phyloP scores from a whole-genome alignment of 1,140 invertebrate species.

The Solen grandis region DNA sequence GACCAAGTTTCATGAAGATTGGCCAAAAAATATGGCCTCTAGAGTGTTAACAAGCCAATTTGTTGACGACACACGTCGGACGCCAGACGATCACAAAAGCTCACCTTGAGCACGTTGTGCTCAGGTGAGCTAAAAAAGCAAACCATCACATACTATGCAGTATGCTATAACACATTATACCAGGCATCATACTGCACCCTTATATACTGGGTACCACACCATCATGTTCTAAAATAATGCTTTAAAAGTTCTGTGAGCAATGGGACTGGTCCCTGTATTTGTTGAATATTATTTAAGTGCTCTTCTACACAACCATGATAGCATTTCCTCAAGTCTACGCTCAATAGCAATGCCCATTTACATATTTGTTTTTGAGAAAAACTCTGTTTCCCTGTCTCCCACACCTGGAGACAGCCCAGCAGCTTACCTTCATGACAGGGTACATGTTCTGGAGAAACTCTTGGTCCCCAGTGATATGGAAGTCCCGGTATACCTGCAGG shows the following conservation, averaged over 20 bases:
- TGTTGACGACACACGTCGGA: no score
- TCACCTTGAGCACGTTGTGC: not conserved
- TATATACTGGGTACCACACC: not conserved
- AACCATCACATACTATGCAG: not conserved
- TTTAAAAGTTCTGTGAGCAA: no score
- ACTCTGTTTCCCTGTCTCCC: no score
- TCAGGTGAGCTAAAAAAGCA: not conserved
- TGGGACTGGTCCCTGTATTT: no score
- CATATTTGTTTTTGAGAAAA: no score
- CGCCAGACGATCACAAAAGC: not conserved
- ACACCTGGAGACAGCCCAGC: not conserved
- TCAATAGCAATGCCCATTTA: not conserved
- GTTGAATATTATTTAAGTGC: no score
- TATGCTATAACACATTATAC: not conserved
- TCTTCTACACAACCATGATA: no score
- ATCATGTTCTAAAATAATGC: not conserved
- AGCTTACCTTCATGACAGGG: slow-evolving; percentile 82
- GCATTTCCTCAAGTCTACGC: no score
- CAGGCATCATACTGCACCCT: not conserved
- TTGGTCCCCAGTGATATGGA: slow-evolving; percentile 82
- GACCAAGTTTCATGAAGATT: no score
- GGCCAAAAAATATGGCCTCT: no score
- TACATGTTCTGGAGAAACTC: slow-evolving; percentile 85
- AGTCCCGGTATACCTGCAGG: slow-evolving; percentile 88
- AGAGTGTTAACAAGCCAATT: no score